Conservation (phyloP, 2,113 vertebrate species). For the Neolamprologus sp. region DNA sequence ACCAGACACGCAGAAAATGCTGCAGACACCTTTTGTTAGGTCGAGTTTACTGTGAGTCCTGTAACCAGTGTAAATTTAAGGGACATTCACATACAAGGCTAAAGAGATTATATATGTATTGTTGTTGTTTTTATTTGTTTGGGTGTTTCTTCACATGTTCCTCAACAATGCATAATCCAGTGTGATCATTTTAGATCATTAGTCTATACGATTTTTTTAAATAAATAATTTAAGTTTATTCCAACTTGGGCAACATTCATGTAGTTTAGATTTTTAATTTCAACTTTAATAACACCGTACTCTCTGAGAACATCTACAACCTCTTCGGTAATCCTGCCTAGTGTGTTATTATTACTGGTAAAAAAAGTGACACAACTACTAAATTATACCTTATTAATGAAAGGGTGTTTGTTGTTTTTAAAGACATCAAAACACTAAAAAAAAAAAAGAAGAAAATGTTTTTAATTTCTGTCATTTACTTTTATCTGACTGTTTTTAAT, state of each 20-base stretch:
- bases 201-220: neutral
- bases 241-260: neutral
- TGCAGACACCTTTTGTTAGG: slow-evolving; percentile 58
- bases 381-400: neutral
- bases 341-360: neutral
- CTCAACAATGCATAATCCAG: neutral
- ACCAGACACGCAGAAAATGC: slow-evolving; percentile 23
- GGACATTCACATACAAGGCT: neutral
- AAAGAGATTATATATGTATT: neutral
- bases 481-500: neutral
- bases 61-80: neutral
- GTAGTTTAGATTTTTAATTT: neutral
- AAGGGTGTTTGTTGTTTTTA: neutral
- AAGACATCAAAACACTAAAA: neutral
- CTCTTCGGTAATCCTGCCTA: neutral
- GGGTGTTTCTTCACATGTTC: neutral
- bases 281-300: neutral
- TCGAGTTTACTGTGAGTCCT: slow-evolving; percentile 43
- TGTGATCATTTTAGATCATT: neutral
- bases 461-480: neutral
- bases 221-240: neutral
- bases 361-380: neutral
- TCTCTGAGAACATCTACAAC: neutral
- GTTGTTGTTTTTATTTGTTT: neutral
- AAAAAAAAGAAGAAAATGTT: neutral